Base-by-base conservation (phyloP, 2,888 invertebrate genomes). In the Lasioglossum marginatum region DNA sequence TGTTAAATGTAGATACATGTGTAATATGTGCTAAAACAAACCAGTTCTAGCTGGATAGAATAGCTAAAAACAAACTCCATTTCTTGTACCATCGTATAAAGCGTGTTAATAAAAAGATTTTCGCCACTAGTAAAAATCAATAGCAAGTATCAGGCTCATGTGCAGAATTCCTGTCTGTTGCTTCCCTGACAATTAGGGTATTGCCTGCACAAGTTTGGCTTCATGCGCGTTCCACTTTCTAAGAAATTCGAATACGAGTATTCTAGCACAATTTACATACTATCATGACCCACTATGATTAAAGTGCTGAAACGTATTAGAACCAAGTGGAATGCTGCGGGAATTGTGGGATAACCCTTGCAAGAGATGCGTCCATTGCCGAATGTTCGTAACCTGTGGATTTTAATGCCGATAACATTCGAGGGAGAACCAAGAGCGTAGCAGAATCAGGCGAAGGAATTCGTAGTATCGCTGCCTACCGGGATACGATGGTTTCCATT, bases 391-490 rank as follows among this genome's bases (percentile, higher is more conserved):
- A 81, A 79, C 60, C 79, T 71, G 43, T 57, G 78, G 86, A 87
- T 48, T 85, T 85, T 82, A 85, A 88, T 37, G 52, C 78, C 63
- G 52, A 79, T 70, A 78, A 63, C 72, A 48, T 73, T 79, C 79
- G 52, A 68, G 40, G 70, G 70, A 60, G 60, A 74, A 60, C 37
- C 74, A 60, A 81, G 70, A 80, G 52, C 52, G 76, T 48, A 27
- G 19, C 77, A 52, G 72, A 43, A 74, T 73, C 70, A 78, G 80
- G 40, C 77, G 68, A 68, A 79, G 77, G 86, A 79, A 87, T 82
- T 87, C 82, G 88, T 86, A 77, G 87, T 81, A 74, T 76, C 63
- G 81, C 57, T 79, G 75, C 79, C 79, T 82, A 79, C 82, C 68
- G 52, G 66, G 34, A 8, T 60, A 23, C 31, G 10, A n/a, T 68